phyloP scores from a whole-genome alignment of 2,888 invertebrate genomes.

The Aphidius colemani region DNA sequence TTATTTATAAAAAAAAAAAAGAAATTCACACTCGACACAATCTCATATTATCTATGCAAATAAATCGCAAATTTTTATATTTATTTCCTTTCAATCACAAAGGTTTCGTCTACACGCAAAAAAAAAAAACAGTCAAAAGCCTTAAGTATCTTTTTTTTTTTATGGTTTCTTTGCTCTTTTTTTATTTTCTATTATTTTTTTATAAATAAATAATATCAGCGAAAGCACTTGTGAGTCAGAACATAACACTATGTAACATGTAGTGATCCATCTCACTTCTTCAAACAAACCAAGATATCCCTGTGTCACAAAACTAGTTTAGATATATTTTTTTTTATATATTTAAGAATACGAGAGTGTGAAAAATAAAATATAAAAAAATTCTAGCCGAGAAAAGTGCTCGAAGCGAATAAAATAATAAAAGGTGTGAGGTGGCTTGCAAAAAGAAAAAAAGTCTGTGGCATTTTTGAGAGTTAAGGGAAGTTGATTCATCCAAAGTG shows the following conservation, averaged over 20 bases:
- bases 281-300: constrained; percentile 36
- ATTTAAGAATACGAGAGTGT: constrained; percentile 17
- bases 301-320: constrained; percentile 18
- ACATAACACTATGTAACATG: constrained; percentile 20
- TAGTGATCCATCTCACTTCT: constrained; percentile 33
- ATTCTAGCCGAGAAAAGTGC: too few relatives aligned
- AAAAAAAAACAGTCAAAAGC: neutral
- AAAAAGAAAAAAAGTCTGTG: constrained; percentile 26
- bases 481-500: constrained; percentile 27
- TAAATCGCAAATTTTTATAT: too few relatives aligned
- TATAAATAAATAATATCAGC: constrained; percentile 23
- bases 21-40: too few relatives aligned
- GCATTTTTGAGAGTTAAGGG: neutral
- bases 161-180: neutral
- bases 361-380: neutral
- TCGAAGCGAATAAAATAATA: neutral
- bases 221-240: constrained; percentile 22
- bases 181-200: constrained; percentile 5
- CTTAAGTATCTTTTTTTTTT: too few relatives aligned
- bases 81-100: too few relatives aligned
- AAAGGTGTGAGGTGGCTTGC: constrained; percentile 18
- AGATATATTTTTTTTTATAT: constrained; percentile 21
- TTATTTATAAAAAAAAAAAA: too few relatives aligned
- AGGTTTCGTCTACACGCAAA: neutral
- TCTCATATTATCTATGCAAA: too few relatives aligned